Evolutionary conservation across 2,113 vertebrate genomes (phyloP), one percentile per base, ranked within the genome.

Genomic region (Laticauda colubrina): DNA sequence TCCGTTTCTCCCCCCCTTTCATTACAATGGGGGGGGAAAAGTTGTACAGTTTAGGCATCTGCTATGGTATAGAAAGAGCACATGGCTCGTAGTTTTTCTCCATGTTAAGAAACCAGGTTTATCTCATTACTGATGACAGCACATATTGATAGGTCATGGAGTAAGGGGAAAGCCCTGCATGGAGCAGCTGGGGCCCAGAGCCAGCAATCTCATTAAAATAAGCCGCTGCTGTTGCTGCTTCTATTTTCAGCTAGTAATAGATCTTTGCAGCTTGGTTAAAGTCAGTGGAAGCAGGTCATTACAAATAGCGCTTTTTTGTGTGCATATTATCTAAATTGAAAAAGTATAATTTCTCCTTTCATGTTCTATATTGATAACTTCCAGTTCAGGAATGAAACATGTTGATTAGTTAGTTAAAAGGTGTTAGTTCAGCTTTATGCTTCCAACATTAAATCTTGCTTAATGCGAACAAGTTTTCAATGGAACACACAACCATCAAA

Each of bases 201-300:
- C 97, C 97, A 98, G 97, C 98, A 98, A 98, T 98, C 98, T 98
- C 98, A 98, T 98, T 98, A 98, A 98, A 98, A 97, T 98, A 98
- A 98, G 98, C 98, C 7, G 1, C 29, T 12, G 26, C 61, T 69
- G n/a, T 20, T 81, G n/a, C 69, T 97, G 97, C 97, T 97, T 95
- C 98, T 98, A 98, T 98, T 98, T 98, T 98, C 97, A 98, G 98
- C 96, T 96, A 95, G 97, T 98, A 98, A 98, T 98, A 97, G 95
- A 98, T 97, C 97, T 97, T 98, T 97, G 98, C 96, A 97, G 97
- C 97, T 97, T 97, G 98, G 98, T 97, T 98, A 97, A 98, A 97
- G 98, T 98, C 96, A 97, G 96, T 97, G 97, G 97, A 97, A 97
- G 97, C 97, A 97, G 97, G 97, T 97, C 97, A 98, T 98, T 97